Conservation (phyloP, 2,113 vertebrate species). For the Alaudala cheleensis region DNA sequence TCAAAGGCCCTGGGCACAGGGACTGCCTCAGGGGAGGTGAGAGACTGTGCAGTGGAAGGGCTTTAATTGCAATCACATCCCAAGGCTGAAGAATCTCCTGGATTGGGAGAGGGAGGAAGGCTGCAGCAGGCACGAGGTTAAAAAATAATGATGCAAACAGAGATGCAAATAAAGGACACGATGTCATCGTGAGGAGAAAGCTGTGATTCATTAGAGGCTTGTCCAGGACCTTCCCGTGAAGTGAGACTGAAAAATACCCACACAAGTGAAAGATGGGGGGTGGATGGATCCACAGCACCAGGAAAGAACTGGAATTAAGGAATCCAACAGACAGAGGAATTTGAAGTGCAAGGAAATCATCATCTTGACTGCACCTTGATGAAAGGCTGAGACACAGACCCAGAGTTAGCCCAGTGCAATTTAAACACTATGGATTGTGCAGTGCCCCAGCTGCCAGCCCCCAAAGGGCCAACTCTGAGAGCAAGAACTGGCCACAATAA, state of each 20-base stretch:
- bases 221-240: neutral
- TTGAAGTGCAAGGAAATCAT: neutral
- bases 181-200: conserved; percentile 32
- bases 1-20: neutral
- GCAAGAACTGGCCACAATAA: neutral
- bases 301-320: neutral
- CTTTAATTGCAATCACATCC: neutral
- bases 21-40: neutral
- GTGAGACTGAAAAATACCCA: conserved; percentile 3
- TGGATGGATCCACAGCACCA: neutral
- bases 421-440: rapidly evolving
- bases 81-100: neutral
- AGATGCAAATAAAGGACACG: conserved; percentile 31
- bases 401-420: neutral
- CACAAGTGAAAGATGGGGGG: neutral
- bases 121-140: neutral
- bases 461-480: neutral
- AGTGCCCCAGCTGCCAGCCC: neutral
- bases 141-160: neutral
- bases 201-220: conserved; percentile 54
- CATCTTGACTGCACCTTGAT: neutral
- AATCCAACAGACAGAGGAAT: neutral
- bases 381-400: neutral
- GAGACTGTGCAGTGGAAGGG: neutral
- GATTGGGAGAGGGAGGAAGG: neutral